Percentiles rank a stretch among this genome's conserved stretches.
These are phyloP conservation scores for Philaethria dido DNA, from an alignment of 2,888 invertebrate species.

Conservation along the genomic window DNA sequence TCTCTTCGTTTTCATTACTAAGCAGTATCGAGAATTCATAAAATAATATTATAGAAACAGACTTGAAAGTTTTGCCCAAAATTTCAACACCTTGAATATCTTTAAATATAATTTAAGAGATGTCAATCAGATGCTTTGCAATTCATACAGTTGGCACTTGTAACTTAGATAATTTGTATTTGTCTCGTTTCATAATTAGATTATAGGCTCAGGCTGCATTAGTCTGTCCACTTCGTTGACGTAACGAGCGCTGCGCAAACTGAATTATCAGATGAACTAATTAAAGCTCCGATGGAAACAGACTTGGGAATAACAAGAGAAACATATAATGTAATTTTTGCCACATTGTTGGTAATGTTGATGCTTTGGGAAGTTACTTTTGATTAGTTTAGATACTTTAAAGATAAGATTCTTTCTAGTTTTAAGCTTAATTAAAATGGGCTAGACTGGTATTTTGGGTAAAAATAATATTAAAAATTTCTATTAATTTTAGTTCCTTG, in stretches of 20 bases:
- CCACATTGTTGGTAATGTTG: slow-evolving; percentile 5
- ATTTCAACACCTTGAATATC: not conserved
- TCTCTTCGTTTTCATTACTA: no score
- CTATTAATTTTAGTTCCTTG: no score
- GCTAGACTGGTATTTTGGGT: not conserved
- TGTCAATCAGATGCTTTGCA: not conserved
- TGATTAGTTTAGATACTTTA: not conserved
- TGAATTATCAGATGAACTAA: slow-evolving; percentile 76
- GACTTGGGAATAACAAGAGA: slow-evolving; percentile 61
- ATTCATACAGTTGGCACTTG: slow-evolving; percentile 8
- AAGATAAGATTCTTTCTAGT: not conserved
- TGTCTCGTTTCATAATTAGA: slow-evolving; percentile 70
- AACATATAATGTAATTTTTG: slow-evolving; percentile 26
- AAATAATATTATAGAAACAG: no score
- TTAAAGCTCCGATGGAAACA: slow-evolving; percentile 58
- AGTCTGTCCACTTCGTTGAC: slow-evolving; percentile 65
- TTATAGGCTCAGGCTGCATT: slow-evolving; percentile 71
- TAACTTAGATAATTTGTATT: slow-evolving; percentile 64
- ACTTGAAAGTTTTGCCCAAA: no score
- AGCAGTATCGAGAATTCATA: no score
- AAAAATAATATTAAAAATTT: no score
- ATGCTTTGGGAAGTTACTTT: not conserved
- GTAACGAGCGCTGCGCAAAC: slow-evolving; percentile 72
- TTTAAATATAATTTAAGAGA: not conserved
- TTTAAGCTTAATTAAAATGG: not conserved